Conservation (phyloP, 2,113 vertebrate genomes). For the Cololabis saira region DNA sequence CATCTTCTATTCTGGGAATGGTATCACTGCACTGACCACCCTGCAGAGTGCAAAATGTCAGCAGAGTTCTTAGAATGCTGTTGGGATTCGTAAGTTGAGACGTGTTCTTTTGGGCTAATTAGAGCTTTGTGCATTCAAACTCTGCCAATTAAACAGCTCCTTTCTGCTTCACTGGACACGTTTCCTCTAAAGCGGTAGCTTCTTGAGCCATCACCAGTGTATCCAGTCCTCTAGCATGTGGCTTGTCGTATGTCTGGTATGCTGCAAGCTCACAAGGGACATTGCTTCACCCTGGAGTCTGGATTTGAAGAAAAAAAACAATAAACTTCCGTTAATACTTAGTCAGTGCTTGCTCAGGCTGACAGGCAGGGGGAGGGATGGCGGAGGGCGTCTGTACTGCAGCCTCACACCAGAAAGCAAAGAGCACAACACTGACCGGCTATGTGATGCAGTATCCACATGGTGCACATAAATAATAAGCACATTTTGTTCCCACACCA, state of each 20-base stretch:
- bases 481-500: slow-evolving; percentile 11
- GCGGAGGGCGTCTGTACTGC: neutral
- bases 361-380: slow-evolving; percentile 30
- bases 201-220: slow-evolving; percentile 57
- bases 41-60: slow-evolving; percentile 64
- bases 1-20: slow-evolving; percentile 41
- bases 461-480: slow-evolving; percentile 37
- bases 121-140: slow-evolving; percentile 62
- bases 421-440: slow-evolving; percentile 6
- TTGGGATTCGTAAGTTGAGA: slow-evolving; percentile 48
- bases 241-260: slow-evolving; percentile 42
- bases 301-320: slow-evolving; percentile 54
- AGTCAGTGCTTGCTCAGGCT: slow-evolving; percentile 44
- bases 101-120: slow-evolving; percentile 62
- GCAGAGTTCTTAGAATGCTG: slow-evolving; percentile 48
- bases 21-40: slow-evolving; percentile 46
- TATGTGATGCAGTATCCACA: slow-evolving; percentile 5
- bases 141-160: slow-evolving; percentile 72
- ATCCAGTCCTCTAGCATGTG: slow-evolving; percentile 46
- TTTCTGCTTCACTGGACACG: slow-evolving; percentile 67
- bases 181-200: slow-evolving; percentile 56
- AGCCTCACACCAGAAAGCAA: slow-evolving; percentile 2
- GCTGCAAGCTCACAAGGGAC: slow-evolving; percentile 22
- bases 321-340: slow-evolving; percentile 38
- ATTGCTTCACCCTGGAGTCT: slow-evolving; percentile 30